Base-by-base conservation (phyloP, 2,888 invertebrate genomes). In the Scaptodrosophila latifasciaeformis region DNA sequence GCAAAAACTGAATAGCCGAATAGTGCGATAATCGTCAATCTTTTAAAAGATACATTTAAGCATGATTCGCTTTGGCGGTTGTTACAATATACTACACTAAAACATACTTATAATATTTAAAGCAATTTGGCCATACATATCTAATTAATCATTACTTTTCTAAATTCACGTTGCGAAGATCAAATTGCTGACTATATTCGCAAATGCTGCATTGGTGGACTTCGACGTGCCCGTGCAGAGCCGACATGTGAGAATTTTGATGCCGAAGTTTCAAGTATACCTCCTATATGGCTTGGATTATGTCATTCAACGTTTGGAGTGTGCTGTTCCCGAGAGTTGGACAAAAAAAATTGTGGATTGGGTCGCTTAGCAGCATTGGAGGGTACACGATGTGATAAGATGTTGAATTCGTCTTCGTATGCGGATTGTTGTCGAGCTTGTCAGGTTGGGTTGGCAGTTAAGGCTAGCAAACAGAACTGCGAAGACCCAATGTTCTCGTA, bases 401-500 rank as follows among this genome's bases (percentile, higher is more conserved):
- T 29, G 3, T 59, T 55, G 6, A 83, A 82, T 59, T 57, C 67
- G 3, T 71, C 81, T 0, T 62, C 81, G 0, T 86, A 82, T 54
- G 68, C 89, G 86, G 88, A 89, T 67, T 91, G 91, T 69, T 91
- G 91, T 68, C 90, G 90, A 65, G 89, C 90, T 5, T 91, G 91
- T 67, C 89, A 90, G 79, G 84, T 91, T 34, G 92, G 92, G 1
- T 84, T 91, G 30, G 88, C 90, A 37, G 88, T 90, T 1, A 88
- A 88, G 34, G 88, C 89, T 48, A 84, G 82, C 40, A 88, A 88
- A 18, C 87, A 88, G 46, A 81, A 82, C 44, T 92, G 92, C 67
- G 85, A 87, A 10, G 88, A 90, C 54, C 87, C 87, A 13, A 82
- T 86, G 35, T 87, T 90, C 48, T 70, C 82, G 2, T 83, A 82